Evolutionary conservation across 2,113 vertebrate species (phyloP), one percentile per base, ranked within the genome.

Genomic region (Daubentonia madagascariensis): DNA sequence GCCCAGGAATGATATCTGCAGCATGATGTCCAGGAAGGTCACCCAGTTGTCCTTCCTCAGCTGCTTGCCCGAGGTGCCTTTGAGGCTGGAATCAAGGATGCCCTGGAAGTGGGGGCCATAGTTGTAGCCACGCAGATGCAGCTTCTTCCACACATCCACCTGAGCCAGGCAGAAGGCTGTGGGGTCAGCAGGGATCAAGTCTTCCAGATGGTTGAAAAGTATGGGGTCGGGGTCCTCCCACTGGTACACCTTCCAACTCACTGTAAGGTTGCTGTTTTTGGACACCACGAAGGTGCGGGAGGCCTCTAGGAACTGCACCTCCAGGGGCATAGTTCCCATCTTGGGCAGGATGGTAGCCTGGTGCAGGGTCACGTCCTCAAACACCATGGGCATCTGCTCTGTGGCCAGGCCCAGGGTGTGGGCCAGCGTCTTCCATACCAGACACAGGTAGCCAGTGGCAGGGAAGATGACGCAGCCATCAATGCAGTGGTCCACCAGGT

Each of bases 21-120:
- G 98, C 99, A 99, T 99, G 57, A 99, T 98, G 96, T 99, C 99
- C 91, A 99, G 97, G 97, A 99, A 99, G 14, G 99, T 99, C 96
- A 99, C 99, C 99, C 99, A 99, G 98, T 99, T 99, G 30, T 99
- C 99, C 2, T 98, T 99, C 99, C 99, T 99, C 54, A 99, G 98
- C 95, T 99, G 98, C 79, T 98, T 99, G 45, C 99, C 99, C 0
- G 13, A 35, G 48, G 97, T 98, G 45, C 99, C 99, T 98, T 98
- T 97, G 10, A 98, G 98, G 97, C 97, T 99, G 89, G 99, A 98
- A 96, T 99, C 99, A 3, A 99, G 61, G 96, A 99, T 98, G 17
- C 99, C 99, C 96, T 99, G 99, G 98, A 99, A 99, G 4, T 98
- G 98, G 54, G 99, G 99, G 28, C 99, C 99, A 0, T 99, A 99